A percentile compares a stretch with the other conserved stretches of the same genome.
These are phyloP conservation scores for Musca domestica DNA, from an alignment of 1,140 invertebrate genomes.

Conservation along the genomic window DNA sequence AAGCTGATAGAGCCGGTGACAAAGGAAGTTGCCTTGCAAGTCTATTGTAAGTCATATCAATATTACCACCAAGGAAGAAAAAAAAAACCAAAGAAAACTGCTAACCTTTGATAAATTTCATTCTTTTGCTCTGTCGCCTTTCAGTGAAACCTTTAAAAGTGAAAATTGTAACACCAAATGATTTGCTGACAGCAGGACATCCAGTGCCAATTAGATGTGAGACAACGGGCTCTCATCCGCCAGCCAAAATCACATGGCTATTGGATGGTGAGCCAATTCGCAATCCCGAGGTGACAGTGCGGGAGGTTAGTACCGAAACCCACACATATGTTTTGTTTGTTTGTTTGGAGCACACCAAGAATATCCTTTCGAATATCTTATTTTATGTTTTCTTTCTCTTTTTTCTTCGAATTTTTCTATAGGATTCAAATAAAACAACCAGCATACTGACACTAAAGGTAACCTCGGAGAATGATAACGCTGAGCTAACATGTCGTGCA, in stretches of 20 bases:
- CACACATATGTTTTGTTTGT: neutral
- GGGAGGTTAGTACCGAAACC: constrained; percentile 43
- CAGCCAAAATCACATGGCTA: constrained; percentile 71
- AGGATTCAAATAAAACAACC: constrained; percentile 68
- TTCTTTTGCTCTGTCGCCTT: constrained; percentile 28
- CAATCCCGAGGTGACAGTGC: constrained; percentile 52
- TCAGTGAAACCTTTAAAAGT: constrained; percentile 71
- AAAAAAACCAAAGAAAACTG: neutral
- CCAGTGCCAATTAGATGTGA: constrained; percentile 66
- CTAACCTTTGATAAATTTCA: neutral
- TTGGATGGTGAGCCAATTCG: constrained; percentile 65
- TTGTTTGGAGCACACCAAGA: neutral
- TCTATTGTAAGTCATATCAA: constrained; percentile 62
- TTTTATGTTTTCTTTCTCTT: neutral
- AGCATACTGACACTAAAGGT: constrained; percentile 74
- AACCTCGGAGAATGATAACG: constrained; percentile 74
- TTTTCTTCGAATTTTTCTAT: constrained; percentile 8
- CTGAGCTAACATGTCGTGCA: constrained; percentile 79
- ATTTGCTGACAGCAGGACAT: constrained; percentile 62
- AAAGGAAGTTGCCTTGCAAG: constrained; percentile 63
- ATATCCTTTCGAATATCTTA: neutral
- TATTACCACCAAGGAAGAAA: neutral
- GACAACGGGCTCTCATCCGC: constrained; percentile 70
- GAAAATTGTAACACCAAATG: constrained; percentile 63
- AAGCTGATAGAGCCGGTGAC: constrained; percentile 58